A percentile compares a stretch with the other conserved stretches of the same genome.
phyloP scores from a whole-genome alignment of 1,140 invertebrate species.

The Drosophila baimaii region DNA sequence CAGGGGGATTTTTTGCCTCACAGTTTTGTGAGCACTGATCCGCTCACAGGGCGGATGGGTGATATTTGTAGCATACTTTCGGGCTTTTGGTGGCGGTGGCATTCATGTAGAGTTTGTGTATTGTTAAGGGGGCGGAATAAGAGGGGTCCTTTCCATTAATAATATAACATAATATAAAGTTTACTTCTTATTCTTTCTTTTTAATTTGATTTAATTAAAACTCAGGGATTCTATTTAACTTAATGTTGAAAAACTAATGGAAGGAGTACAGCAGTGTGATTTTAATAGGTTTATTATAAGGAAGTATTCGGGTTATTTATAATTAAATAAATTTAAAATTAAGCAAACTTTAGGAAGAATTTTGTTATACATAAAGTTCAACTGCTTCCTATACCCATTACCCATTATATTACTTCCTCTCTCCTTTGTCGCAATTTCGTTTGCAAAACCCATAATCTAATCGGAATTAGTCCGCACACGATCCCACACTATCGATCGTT shows the following conservation, averaged over 20 bases:
- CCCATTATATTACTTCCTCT: slow-evolving; percentile 6
- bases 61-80: slow-evolving; percentile 55
- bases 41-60: neutral
- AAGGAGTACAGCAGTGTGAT: neutral
- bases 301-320: neutral
- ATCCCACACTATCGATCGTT: slow-evolving; percentile 3
- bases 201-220: neutral
- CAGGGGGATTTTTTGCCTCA: slow-evolving; percentile 1
- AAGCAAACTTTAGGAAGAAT: neutral
- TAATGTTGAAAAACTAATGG: neutral
- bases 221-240: neutral
- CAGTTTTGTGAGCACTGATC: slow-evolving; percentile 53
- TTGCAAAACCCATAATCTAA: slow-evolving; percentile 42
- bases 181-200: neutral
- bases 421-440: neutral
- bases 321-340: neutral
- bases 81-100: neutral
- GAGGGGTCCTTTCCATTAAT: neutral
- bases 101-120: neutral
- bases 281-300: neutral
- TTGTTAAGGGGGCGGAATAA: neutral
- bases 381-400: neutral
- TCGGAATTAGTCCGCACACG: slow-evolving; percentile 25
- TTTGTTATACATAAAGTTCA: accelerated
- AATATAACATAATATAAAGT: neutral